Base-by-base conservation (phyloP, 2,113 vertebrate genomes). In the Myotis lucifugus region DNA sequence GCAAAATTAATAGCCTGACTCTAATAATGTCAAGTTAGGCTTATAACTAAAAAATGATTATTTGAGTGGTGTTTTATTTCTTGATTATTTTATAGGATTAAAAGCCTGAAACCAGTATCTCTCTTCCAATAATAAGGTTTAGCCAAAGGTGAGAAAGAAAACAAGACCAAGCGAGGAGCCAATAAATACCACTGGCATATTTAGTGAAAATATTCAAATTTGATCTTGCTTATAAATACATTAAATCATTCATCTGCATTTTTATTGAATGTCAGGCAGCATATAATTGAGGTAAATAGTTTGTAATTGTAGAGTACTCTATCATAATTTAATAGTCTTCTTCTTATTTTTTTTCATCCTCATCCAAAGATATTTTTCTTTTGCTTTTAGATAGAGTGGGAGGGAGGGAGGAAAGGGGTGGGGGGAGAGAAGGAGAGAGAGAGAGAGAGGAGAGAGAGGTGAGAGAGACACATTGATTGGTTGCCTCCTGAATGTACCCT, bases 251-350 rank as follows among this genome's bases (percentile, higher is more conserved):
- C 83, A 94, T 96, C 76, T 96, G 56, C 78, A 96, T 90, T 96
- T 88, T 72, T 93, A 87, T 72, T 90, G 82, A 93, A 42, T 97
- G 32, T 64, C 61, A 87, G 5, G 34, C 6, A 96, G 48, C 81
- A n/a, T 96, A 42, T 97, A 96, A 97, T 97, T 97, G 94, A 90
- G 61, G 70, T 69, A 91, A 97, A 88, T 76, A 91, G 64, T 97
- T 93, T 95, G 79, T 94, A 90, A 97, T 96, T 95, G 48, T 96
- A 59, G 77, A 61, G 46, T 56, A 78, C 40, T 37, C 32, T 93
- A 8, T 89, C 46, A 84, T 88, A 95, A 83, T 79, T 95, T 87
- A 91, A 87, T 90, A 92, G 86, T 88, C 54, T 67, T 25, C 23
- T 59, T 6, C 2, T 59, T 25, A 6, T 59, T 56, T 56, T 56